A percentile compares a stretch with the other conserved stretches of the same genome.
Conservation (phyloP, 2,888 invertebrate species). For the Apotomis betuletana region DNA sequence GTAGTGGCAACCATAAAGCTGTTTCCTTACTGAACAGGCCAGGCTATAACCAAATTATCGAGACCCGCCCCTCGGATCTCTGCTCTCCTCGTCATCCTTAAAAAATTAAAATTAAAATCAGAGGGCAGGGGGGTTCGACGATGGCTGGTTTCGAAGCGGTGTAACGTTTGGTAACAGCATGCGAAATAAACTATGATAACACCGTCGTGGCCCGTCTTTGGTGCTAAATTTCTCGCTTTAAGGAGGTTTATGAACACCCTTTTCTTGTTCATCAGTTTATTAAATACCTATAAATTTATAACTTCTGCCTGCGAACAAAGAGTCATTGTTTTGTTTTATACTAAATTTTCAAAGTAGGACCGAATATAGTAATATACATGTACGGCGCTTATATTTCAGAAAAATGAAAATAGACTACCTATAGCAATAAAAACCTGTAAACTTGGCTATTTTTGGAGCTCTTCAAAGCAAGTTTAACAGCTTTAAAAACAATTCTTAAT, state of each 20-base stretch:
- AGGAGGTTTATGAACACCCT: slow-evolving; percentile 30
- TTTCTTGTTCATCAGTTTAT: neutral
- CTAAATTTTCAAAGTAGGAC: too few species aligned
- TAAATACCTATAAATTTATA: neutral
- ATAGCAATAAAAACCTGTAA: too few species aligned
- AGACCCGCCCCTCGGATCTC: slow-evolving; percentile 53
- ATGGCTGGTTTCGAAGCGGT: slow-evolving; percentile 52
- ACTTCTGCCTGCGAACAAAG: neutral
- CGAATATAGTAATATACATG: too few species aligned
- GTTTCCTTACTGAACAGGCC: slow-evolving; percentile 70
- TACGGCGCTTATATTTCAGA: too few species aligned
- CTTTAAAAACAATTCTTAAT: too few species aligned
- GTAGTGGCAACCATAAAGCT: slow-evolving; percentile 71
- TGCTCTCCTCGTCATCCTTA: slow-evolving; percentile 29
- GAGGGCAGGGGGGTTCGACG: slow-evolving; percentile 49
- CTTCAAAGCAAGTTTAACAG: too few species aligned
- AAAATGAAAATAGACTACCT: too few species aligned
- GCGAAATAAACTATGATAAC: slow-evolving; percentile 77
- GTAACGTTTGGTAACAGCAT: slow-evolving; percentile 70
- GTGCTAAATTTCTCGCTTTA: slow-evolving; percentile 62
- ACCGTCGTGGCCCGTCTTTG: slow-evolving; percentile 65
- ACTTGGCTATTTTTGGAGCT: too few species aligned
- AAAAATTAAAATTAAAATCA: slow-evolving; percentile 43
- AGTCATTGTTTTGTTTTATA: neutral
- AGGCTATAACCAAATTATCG: slow-evolving; percentile 54